Base-by-base conservation (phyloP, 2,113 vertebrate species). In the Cisticola juncidis region DNA sequence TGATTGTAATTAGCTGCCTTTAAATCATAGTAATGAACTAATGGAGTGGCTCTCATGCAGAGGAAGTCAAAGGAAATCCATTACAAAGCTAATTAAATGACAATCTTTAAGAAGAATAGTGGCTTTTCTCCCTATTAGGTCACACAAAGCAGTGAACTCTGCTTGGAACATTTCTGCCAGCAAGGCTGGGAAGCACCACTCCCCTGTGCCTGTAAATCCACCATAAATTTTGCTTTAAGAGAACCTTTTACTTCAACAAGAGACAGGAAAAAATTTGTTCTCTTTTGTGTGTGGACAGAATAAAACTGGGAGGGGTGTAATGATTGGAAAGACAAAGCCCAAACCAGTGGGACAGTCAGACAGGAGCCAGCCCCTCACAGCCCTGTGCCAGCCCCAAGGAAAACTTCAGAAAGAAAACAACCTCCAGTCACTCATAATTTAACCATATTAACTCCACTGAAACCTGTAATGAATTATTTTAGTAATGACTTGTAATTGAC, bases 11-110 rank as follows among this genome's bases (percentile, higher is more conserved):
- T 97, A 97, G 93, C 91, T 90, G 92, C 58, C 86, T 97, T 98
- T 96, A 97, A 95, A 98, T 97, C 97, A 97, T 64, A 86, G 80
- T 96, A 97, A 97, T 95, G 97, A 97, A 97, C 95, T 95, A 96
- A 96, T 92, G 81, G 81, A 95, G 70, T 81, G 94, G 95, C 88
- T 95, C 95, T 98, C 83, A 85, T 42, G 70, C 80, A 92, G 84
- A 90, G 93, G 86, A 96, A 98, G 97, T 97, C 95, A 96, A 96
- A 90, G 95, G 97, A 92, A 98, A 97, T 92, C 98, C 95, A 98
- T 98, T 98, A 98, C 94, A 98, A 97, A 97, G 98, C 96, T 98
- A 99, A 98, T 99, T 98, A 98, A 97, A 98, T 86, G 82, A 94
- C 78, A 94, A 69, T 94, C 96, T 95, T 97, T 89, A 97, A 83